Conservation (phyloP, 2,113 vertebrate species). For the Neotoma lepida region DNA sequence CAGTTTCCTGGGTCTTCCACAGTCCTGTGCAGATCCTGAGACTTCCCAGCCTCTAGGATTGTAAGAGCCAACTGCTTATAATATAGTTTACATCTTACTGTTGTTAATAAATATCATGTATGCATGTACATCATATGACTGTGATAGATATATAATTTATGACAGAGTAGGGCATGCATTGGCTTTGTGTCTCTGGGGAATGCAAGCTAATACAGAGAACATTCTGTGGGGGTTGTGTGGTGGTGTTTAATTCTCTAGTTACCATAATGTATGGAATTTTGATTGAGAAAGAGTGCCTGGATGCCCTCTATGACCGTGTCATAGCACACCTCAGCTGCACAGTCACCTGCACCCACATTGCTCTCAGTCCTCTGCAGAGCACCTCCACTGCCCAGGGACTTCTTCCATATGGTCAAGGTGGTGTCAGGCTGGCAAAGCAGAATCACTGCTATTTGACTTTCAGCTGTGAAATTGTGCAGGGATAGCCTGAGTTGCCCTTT, state of each 20-base stretch:
- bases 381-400: background rate
- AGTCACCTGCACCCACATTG: rapidly evolving
- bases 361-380: rapidly evolving
- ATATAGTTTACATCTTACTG: background rate
- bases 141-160: background rate
- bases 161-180: background rate
- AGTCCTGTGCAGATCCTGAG: background rate
- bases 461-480: constrained; percentile 69
- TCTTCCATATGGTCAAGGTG: constrained; percentile 25
- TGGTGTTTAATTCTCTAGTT: background rate
- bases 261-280: constrained; percentile 42
- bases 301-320: background rate
- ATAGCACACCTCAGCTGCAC: background rate
- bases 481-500: constrained; percentile 42
- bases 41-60: background rate
- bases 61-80: background rate
- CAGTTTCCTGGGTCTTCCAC: background rate
- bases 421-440: constrained; percentile 63
- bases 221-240: background rate
- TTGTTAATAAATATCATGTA: background rate
- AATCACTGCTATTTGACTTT: constrained; percentile 63
- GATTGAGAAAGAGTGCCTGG: background rate
- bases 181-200: background rate
- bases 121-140: background rate
- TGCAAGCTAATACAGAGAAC: background rate